These are phyloP conservation scores for Ciconia boyciana DNA, from an alignment of 2,113 vertebrate genomes.

Conservation along the genomic window DNA sequence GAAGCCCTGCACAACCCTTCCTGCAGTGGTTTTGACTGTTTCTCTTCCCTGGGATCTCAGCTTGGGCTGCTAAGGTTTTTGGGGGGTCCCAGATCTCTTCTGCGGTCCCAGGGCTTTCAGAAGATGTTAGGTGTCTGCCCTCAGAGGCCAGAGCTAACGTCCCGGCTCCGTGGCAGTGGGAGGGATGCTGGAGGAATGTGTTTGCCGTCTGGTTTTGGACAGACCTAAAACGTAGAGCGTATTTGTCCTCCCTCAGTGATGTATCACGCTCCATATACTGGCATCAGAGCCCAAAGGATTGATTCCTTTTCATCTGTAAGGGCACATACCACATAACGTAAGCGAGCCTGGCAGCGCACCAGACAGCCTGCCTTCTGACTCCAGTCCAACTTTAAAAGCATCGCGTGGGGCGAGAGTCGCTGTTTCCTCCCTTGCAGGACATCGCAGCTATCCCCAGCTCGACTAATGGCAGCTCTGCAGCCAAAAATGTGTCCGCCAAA, in stretches of 20 bases:
- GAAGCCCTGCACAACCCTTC: background rate
- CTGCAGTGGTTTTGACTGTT: background rate
- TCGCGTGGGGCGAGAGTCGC: fast-evolving
- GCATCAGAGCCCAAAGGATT: background rate
- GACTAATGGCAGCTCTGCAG: background rate
- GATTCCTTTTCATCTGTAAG: background rate
- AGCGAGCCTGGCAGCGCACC: background rate
- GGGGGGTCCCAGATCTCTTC: background rate
- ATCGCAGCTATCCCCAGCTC: background rate
- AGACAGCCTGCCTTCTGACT: background rate
- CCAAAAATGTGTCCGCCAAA: background rate
- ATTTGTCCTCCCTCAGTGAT: background rate
- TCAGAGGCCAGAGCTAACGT: background rate
- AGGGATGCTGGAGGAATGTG: background rate
- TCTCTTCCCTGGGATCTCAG: background rate
- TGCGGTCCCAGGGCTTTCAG: background rate
- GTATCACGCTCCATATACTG: fast-evolving
- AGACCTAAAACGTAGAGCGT: background rate
- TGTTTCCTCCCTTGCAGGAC: background rate
- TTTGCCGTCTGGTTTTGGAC: background rate
- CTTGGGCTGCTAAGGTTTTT: background rate
- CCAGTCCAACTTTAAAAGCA: background rate
- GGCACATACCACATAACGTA: background rate
- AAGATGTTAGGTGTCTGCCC: background rate
- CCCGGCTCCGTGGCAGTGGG: fast-evolving